Evolutionary conservation across 2,113 vertebrate genomes (phyloP), one percentile per base, ranked within the genome.

Genomic region (Oryzias woworae): DNA sequence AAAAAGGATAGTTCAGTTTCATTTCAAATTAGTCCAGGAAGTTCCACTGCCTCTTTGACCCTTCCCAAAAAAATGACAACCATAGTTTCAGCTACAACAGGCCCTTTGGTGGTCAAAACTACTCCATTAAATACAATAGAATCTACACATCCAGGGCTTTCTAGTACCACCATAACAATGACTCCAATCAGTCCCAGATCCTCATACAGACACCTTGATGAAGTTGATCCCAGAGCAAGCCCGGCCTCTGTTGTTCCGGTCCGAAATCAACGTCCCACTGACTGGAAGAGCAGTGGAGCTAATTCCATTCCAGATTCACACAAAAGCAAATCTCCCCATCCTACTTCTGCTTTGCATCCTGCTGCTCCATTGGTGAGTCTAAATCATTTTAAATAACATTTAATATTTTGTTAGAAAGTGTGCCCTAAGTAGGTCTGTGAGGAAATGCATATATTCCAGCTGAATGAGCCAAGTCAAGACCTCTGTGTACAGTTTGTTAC

Each of bases 231-330:
- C 52, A 85, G 57, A 51, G 70, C 54, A 44, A 83, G 75, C 28
- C 81, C 70, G 53, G 83, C 55, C 66, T 58, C 84, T 75, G 67
- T 72, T 31, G 31, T 64, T 2, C 59, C 77, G 31, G 77, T 66
- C 26, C 74, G 78, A 23, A 85, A 66, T 60, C 77, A 28, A 58
- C 59, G 85, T 23, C 65, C 59, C 4, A 64, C 65, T 57, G 68
- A 86, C 65, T 87, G 94, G 83, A 91, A 65, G 64, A 68, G 83
- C 16, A 80, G 90, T 45, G 86, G 79, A 28, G 90, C 61, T 66
- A 96, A 95, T 49, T 77, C 81, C 45, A 82, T 95, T 79, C 93
- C 92, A 0, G 91, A 94, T 53, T 86, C 83, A 14, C 90, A 76
- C 77, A 84, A 24, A 59, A 90, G 60, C 73, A 62, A 81, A 53